These are phyloP conservation scores for Coleophora flavipennella DNA, from an alignment of 2,888 invertebrate species.

Conservation along the genomic window DNA sequence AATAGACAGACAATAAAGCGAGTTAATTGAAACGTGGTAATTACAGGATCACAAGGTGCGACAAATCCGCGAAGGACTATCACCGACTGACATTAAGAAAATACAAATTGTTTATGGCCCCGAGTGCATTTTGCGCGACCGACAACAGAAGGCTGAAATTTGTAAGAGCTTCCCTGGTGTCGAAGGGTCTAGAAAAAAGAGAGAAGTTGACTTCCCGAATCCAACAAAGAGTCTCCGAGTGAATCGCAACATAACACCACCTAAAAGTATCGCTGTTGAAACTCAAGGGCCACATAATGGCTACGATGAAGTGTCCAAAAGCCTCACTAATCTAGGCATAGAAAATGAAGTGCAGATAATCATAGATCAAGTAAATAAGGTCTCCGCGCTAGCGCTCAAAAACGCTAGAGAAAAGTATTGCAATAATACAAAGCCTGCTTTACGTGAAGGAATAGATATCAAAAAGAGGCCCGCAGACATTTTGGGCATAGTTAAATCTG, in stretches of 20 bases:
- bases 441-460: constrained; percentile 7
- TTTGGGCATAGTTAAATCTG: constrained; percentile 26
- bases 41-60: no score
- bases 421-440: constrained; percentile 18
- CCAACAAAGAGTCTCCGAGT: constrained; percentile 33
- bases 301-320: not conserved
- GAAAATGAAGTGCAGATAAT: constrained; percentile 31
- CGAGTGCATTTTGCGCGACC: no score
- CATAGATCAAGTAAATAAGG: constrained; percentile 31
- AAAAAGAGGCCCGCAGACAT: constrained; percentile 21
- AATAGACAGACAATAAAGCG: no score
- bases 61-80: no score
- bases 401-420: constrained; percentile 39
- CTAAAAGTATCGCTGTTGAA: constrained; percentile 19
- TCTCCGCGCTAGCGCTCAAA: constrained; percentile 30
- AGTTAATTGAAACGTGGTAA: no score
- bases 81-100: no score
- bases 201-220: no score
- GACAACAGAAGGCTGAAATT: no score
- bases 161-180: no score
- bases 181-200: no score
- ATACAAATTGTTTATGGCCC: no score
- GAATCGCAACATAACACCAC: constrained; percentile 49
- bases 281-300: constrained; percentile 1
- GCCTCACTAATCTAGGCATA: constrained; percentile 31